Conservation (phyloP, 2,113 vertebrate genomes). For the Gracilinanus agilis region DNA sequence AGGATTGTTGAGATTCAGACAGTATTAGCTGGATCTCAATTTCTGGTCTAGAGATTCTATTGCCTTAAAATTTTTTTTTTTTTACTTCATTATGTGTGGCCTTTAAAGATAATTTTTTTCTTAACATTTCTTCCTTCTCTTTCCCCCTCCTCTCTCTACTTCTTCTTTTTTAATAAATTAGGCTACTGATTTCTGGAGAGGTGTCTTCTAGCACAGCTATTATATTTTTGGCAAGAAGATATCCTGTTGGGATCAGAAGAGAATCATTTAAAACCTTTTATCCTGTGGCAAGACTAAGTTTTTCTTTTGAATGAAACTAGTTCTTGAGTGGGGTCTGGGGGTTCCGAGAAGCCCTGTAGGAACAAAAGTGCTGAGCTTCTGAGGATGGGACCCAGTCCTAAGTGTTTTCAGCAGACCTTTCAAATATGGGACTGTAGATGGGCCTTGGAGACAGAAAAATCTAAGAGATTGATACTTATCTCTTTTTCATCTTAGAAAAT, state of each 20-base stretch:
- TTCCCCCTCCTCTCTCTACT: neutral
- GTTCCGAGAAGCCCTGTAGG: conserved; percentile 25
- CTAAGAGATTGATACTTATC: neutral
- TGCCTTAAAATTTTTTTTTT: conserved; percentile 1
- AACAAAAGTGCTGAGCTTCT: neutral
- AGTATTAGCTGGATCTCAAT: conserved; percentile 52
- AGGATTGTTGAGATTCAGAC: conserved; percentile 67
- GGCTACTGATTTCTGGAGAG: conserved; percentile 52
- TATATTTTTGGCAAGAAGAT: conserved; percentile 15
- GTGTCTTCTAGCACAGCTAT: neutral
- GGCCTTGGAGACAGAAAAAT: neutral
- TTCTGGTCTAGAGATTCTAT: conserved; percentile 31
- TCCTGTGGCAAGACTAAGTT: neutral
- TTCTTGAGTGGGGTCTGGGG: neutral
- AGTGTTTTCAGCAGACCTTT: neutral
- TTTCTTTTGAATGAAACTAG: neutral
- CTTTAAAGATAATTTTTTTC: conserved; percentile 39
- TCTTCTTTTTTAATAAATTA: conserved; percentile 35
- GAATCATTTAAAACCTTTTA: conserved; percentile 13
- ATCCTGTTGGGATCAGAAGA: neutral
- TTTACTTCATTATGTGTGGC: conserved; percentile 34
- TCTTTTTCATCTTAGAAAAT: neutral
- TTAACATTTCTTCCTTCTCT: conserved; percentile 37
- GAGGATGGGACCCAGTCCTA: neutral
- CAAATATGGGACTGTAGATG: neutral